These are phyloP conservation scores for Rhagologus leucostigma DNA, from an alignment of 2,113 vertebrate genomes.

Conservation along the genomic window DNA sequence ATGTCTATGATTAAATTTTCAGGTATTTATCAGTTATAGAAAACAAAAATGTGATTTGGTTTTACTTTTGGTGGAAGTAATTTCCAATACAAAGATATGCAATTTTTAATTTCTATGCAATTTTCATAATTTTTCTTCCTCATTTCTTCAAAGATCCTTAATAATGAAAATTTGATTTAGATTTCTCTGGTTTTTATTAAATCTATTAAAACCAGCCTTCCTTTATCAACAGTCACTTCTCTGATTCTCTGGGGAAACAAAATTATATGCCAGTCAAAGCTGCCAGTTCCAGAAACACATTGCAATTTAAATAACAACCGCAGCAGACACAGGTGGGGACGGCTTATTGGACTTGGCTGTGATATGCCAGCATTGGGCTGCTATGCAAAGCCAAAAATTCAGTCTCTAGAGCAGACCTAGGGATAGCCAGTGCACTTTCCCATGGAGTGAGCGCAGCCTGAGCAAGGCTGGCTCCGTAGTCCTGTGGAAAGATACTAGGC, in stretches of 20 bases:
- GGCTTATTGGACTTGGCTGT: not conserved
- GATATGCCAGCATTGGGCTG: not conserved
- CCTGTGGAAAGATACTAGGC: not conserved
- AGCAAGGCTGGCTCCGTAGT: not conserved
- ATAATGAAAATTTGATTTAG: conserved; percentile 16
- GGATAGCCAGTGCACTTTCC: rapidly evolving
- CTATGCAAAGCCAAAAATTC: not conserved
- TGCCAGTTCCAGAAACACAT: not conserved
- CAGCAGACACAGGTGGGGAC: conserved; percentile 4
- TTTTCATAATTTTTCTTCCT: not conserved
- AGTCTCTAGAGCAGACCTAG: not conserved
- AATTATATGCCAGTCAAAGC: conserved; percentile 20
- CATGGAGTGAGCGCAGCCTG: rapidly evolving
- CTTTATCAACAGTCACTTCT: conserved; percentile 6
- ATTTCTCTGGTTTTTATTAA: conserved; percentile 37
- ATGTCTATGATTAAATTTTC: not conserved
- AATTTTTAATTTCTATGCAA: not conserved
- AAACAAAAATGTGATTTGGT: not conserved
- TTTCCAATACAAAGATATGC: not conserved
- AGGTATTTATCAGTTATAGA: not conserved
- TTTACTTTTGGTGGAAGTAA: not conserved
- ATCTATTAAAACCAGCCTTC: conserved; percentile 34
- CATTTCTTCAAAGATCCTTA: conserved; percentile 17
- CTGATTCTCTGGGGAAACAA: not conserved
- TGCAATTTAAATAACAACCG: conserved; percentile 7